Percentiles rank a stretch among this genome's conserved stretches.
Conservation (phyloP, 2,797 vertebrate genomes). For the Eulemur rubriventer region DNA sequence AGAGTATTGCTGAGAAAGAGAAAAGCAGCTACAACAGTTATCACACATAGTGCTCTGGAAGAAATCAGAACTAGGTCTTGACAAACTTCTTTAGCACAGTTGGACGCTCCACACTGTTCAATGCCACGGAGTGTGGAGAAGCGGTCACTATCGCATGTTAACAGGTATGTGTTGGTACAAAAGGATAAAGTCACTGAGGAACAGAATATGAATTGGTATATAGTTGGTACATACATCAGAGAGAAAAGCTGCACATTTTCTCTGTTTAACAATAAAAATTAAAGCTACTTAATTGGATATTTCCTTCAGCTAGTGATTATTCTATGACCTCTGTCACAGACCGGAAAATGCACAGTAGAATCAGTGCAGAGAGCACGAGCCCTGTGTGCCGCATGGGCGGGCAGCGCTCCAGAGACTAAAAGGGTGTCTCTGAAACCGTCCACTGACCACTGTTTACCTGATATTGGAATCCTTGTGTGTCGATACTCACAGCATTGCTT, state of each 20-base stretch:
- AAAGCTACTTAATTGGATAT: neutral
- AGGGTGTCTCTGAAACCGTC: neutral
- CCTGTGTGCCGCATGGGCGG: fast-evolving
- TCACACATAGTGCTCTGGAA: neutral
- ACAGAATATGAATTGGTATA: neutral
- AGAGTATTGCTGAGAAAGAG: neutral
- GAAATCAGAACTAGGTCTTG: neutral
- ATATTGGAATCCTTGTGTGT: neutral
- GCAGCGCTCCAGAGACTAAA: neutral
- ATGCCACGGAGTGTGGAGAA: neutral
- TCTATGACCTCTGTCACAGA: neutral
- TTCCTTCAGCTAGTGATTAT: neutral
- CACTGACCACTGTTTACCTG: neutral
- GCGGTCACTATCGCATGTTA: neutral
- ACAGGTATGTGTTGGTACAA: neutral
- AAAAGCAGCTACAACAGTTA: neutral
- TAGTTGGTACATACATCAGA: neutral
- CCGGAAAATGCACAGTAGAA: neutral
- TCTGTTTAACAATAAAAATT: neutral
- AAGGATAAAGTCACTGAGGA: neutral
- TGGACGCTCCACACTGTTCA: neutral
- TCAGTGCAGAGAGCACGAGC: neutral
- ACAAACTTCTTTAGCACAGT: neutral
- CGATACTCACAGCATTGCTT: neutral
- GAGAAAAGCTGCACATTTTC: neutral